Evolutionary conservation across 2,797 vertebrate genomes (phyloP), one percentile per base, ranked within the genome.

Genomic region (Syndactyla subalaris): DNA sequence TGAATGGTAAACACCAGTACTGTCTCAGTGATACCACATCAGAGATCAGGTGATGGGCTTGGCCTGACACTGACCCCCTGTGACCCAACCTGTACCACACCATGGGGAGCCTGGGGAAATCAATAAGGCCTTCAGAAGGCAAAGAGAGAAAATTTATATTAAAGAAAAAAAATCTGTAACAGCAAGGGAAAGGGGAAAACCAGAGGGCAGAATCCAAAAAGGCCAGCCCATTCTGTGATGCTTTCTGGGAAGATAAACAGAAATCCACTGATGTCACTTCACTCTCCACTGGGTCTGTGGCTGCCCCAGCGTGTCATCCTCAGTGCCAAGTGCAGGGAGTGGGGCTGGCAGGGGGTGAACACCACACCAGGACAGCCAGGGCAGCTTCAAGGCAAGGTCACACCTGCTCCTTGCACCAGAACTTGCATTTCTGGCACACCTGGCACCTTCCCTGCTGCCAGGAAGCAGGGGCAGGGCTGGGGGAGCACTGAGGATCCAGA

Each of bases 281-380:
- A 15, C 4, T 2, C 14, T 61, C 19, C 14, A 16, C 21, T 3
- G 11, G 19, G 48, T 14, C 14, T 24, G 18, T 4, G 22, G 14
- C 79, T 70, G 41, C 14, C 19, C 54, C 7, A 2, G 2, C 0
- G 20, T 5, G 38, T 8, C 58, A 15, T 29, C 3, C 51, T 36
- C 15, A 36, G 41, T 38, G 61, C 61, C 46, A 20, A 6, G 34
- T 3, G 58, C 70, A 55, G 86, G 58, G 18, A 38, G 38, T 30
- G 30, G 46, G 34, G 72, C 63, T 82, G 67, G 36, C 65, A 38
- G 38, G 1, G 3, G 41, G 14, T 11, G 36, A 38, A 38, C 36
- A 0, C 76, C 0, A 14, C 0, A 0, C 52, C 81, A 48, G 20
- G 29, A 36, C 36, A 6, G 46, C 10, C 18, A 0, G 3, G 9